These are phyloP conservation scores for Paedocypris sp. DNA, from an alignment of 2,113 vertebrate species.

Conservation along the genomic window DNA sequence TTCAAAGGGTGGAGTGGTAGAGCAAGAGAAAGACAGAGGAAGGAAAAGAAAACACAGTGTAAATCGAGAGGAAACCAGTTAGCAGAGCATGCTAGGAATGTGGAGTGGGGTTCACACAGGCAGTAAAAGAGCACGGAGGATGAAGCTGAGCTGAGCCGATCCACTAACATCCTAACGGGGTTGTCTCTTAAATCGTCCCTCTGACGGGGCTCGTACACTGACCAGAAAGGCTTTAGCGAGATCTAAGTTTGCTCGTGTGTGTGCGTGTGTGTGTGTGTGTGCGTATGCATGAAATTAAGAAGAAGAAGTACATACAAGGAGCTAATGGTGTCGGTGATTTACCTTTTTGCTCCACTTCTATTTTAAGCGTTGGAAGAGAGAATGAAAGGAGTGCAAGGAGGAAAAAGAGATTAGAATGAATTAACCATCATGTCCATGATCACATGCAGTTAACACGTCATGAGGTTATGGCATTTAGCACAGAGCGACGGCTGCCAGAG, in stretches of 20 bases:
- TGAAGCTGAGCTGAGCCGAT: constrained; percentile 7
- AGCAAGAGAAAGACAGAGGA: constrained; percentile 60
- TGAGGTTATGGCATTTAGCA: constrained; percentile 71
- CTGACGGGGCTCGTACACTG: constrained; percentile 43
- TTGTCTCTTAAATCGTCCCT: constrained; percentile 67
- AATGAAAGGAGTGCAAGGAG: constrained; percentile 88
- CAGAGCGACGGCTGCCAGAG: constrained; percentile 70
- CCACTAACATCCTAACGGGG: constrained; percentile 75
- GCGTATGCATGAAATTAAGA: constrained; percentile 1
- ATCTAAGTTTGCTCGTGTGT: too few species aligned
- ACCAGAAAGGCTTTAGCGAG: constrained; percentile 49
- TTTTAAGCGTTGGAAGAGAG: constrained; percentile 99
- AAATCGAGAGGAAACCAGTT: constrained; percentile 74
- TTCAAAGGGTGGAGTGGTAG: constrained; percentile 59
- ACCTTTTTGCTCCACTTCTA: constrained; percentile 99
- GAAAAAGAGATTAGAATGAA: constrained; percentile 99
- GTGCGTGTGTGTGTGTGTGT: background rate
- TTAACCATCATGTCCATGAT: constrained; percentile 88
- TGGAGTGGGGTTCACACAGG: constrained; percentile 85
- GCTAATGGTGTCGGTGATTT: constrained; percentile 95
- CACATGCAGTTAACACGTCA: constrained; percentile 84
- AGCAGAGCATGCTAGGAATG: constrained; percentile 93
- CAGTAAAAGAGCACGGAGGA: constrained; percentile 76
- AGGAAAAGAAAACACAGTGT: constrained; percentile 66
- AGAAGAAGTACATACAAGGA: constrained; percentile 90